Evolutionary conservation across 2,113 vertebrate genomes (phyloP).

Genomic region (Sclerurus mexicanus): DNA sequence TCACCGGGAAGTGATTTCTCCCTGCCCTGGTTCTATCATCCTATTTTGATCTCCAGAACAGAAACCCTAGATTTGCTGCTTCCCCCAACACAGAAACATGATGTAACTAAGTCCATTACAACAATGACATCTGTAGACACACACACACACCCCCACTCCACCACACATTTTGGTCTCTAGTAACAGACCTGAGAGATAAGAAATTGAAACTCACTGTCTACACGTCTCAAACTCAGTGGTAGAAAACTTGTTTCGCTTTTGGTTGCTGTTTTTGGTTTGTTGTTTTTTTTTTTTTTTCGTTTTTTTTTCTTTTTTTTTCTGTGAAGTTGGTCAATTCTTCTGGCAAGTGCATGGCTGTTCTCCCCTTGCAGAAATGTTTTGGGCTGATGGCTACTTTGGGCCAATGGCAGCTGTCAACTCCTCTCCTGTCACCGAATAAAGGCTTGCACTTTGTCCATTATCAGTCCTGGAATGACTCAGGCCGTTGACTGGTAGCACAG

Average conservation of each 20-base stretch:
- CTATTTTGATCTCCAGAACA: background rate
- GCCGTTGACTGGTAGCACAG: background rate
- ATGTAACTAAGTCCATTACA: background rate
- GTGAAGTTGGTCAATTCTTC: background rate
- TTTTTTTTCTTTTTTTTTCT: no score
- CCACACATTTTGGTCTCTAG: background rate
- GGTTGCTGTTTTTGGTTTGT: no score
- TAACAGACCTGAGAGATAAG: background rate
- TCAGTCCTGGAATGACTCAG: background rate
- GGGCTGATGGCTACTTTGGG: background rate
- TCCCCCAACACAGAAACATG: background rate
- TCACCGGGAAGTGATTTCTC: background rate
- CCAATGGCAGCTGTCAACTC: background rate
- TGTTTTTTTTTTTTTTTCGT: no score
- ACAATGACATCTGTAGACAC: rapidly evolving
- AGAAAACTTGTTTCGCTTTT: background rate
- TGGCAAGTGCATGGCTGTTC: rapidly evolving
- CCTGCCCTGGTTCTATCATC: background rate
- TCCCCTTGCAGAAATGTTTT: background rate
- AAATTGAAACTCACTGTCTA: background rate
- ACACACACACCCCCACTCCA: rapidly evolving
- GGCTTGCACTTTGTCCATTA: background rate
- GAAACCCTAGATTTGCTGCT: background rate
- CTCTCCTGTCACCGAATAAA: background rate
- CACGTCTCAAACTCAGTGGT: background rate